phyloP scores from a whole-genome alignment of 2,888 invertebrate species.

The Lepeophtheirus nordmannii region DNA sequence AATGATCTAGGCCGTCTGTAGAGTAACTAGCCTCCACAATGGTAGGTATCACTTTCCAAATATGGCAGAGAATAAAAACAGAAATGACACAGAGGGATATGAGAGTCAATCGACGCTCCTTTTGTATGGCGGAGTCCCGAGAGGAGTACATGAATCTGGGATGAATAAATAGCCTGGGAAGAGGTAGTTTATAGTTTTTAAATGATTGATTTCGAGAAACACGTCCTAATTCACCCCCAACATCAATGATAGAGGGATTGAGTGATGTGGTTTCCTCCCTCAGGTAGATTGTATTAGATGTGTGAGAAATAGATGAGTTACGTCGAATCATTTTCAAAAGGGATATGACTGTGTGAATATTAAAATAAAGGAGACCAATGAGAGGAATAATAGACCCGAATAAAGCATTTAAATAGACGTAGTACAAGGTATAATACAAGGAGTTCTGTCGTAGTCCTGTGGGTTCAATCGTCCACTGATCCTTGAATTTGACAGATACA shows the following conservation, averaged over 20 bases:
- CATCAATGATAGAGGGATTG: too few species aligned
- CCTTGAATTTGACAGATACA: background rate
- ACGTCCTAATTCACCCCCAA: too few species aligned
- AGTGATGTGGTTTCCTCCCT: background rate
- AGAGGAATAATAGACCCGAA: slow-evolving; percentile 8
- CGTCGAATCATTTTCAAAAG: slow-evolving; percentile 10
- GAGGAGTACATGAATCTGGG: background rate
- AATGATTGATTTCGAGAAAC: too few species aligned
- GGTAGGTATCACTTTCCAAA: slow-evolving; percentile 20
- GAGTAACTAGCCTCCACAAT: background rate
- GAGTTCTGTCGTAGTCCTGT: slow-evolving; percentile 9
- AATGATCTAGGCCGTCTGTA: slow-evolving; percentile 5
- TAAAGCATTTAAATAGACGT: slow-evolving; percentile 11
- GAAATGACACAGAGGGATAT: slow-evolving; percentile 15
- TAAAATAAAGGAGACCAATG: slow-evolving; percentile 4
- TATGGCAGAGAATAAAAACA: slow-evolving; percentile 16
- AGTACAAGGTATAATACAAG: slow-evolving; percentile 9
- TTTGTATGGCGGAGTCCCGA: background rate
- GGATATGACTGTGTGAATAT: slow-evolving; percentile 12
- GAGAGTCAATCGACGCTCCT: slow-evolving; percentile 8
- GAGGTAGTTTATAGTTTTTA: background rate
- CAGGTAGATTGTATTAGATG: background rate
- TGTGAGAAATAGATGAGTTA: background rate
- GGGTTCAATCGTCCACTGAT: background rate
- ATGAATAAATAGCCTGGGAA: background rate